These are phyloP conservation scores for Drosophila subpulchrella DNA, from an alignment of 1,140 invertebrate genomes.

Conservation along the genomic window DNA sequence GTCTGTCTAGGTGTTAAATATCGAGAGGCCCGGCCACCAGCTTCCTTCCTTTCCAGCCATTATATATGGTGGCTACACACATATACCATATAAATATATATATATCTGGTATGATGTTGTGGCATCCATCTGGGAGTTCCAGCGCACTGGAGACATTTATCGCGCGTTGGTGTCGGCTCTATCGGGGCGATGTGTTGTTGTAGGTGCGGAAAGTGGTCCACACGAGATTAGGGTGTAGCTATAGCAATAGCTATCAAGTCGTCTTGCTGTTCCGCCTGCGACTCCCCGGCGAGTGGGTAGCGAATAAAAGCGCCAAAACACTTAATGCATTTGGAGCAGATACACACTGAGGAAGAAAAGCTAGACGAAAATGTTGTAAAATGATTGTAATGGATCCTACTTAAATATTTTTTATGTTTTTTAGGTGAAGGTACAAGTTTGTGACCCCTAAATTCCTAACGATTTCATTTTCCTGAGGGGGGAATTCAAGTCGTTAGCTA, in stretches of 20 bases:
- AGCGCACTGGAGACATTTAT: conserved; percentile 32
- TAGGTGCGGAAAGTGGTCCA: conserved; percentile 81
- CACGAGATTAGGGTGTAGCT: conserved; percentile 72
- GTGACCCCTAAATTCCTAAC: too few relatives aligned
- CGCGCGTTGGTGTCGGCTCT: conserved; percentile 65
- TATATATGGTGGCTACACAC: neutral
- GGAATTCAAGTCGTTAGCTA: too few relatives aligned
- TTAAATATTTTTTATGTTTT: neutral
- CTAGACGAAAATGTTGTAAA: neutral
- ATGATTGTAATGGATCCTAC: neutral
- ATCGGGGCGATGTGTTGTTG: conserved; percentile 45
- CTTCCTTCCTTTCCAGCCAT: conserved; percentile 40
- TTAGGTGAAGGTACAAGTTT: neutral
- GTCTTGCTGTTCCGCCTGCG: conserved; percentile 44
- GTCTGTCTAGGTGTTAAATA: conserved; percentile 41
- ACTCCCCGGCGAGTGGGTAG: conserved; percentile 62
- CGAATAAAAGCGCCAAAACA: conserved; percentile 74
- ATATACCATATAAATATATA: neutral
- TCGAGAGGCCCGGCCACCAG: conserved; percentile 39
- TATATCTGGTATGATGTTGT: conserved; percentile 3
- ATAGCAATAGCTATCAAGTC: conserved; percentile 41
- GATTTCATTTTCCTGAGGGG: too few relatives aligned
- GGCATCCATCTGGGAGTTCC: conserved; percentile 74
- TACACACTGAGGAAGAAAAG: conserved; percentile 18
- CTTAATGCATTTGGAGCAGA: conserved; percentile 81